A percentile compares a stretch with the other conserved stretches of the same genome.
Conservation (phyloP, 2,113 vertebrate genomes). For the Anser cygnoides region DNA sequence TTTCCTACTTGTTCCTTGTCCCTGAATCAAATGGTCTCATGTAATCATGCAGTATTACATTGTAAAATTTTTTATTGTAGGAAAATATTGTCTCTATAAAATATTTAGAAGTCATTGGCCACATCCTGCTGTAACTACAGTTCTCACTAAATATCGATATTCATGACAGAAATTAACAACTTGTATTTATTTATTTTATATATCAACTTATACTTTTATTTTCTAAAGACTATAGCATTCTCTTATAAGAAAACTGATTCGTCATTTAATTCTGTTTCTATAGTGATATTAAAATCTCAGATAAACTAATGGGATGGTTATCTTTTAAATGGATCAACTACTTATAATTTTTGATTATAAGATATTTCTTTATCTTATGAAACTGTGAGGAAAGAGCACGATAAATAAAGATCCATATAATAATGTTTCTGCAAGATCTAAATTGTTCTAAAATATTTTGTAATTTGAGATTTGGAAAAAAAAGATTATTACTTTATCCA, state of each 20-base stretch:
- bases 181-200: neutral
- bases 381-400: neutral
- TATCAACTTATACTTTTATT: neutral
- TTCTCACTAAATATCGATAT: neutral
- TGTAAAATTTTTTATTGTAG: neutral
- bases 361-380: neutral
- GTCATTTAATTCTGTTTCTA: neutral
- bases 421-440: neutral
- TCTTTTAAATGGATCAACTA: neutral
- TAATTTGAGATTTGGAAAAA: neutral
- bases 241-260: neutral
- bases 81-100: neutral
- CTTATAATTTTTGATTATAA: neutral
- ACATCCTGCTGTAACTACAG: neutral
- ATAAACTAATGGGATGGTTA: neutral
- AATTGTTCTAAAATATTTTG: neutral
- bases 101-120: neutral
- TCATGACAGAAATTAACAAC: neutral
- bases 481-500: neutral
- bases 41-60: neutral
- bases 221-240: neutral
- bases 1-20: neutral
- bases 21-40: neutral
- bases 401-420: neutral
- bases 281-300: neutral